Percentiles rank a stretch among this genome's conserved stretches.
phyloP scores from a whole-genome alignment of 2,113 vertebrate species.

The Salvelinus fontinalis region DNA sequence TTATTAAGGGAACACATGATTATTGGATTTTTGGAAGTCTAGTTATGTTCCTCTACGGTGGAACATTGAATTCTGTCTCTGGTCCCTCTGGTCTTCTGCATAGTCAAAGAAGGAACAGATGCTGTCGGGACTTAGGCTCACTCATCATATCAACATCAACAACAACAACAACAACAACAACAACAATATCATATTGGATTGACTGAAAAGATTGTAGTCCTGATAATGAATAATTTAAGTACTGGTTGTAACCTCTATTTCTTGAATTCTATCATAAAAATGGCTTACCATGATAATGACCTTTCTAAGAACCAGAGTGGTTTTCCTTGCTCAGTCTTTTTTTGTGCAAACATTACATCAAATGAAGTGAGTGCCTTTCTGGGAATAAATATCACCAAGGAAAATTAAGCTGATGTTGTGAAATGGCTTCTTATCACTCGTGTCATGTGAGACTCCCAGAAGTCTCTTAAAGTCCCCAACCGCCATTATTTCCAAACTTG shows the following conservation, averaged over 20 bases:
- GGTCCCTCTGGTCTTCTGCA: not conserved
- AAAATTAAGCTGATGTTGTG: not conserved
- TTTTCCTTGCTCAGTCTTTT: constrained; percentile 47
- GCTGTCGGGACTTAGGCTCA: not conserved
- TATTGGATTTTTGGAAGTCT: too few species aligned
- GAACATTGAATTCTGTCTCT: too few species aligned
- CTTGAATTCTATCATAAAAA: not conserved
- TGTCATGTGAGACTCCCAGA: too few species aligned
- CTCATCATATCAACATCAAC: not conserved
- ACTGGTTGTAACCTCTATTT: not conserved
- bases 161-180: not conserved
- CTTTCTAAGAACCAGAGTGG: constrained; percentile 24
- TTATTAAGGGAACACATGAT: not conserved
- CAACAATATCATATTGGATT: not conserved
- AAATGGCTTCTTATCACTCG: too few species aligned
- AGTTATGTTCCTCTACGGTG: too few species aligned
- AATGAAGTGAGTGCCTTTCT: constrained; percentile 75
- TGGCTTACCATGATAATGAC: not conserved
- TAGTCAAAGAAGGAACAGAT: not conserved
- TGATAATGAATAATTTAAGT: not conserved
- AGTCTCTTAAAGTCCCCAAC: too few species aligned
- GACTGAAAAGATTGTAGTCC: constrained; percentile 22
- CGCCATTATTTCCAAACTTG: too few species aligned
- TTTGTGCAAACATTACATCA: constrained; percentile 58
- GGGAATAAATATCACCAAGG: constrained; percentile 58